Base-by-base conservation (phyloP, 2,113 vertebrate genomes). In the Ploceus nigricollis region DNA sequence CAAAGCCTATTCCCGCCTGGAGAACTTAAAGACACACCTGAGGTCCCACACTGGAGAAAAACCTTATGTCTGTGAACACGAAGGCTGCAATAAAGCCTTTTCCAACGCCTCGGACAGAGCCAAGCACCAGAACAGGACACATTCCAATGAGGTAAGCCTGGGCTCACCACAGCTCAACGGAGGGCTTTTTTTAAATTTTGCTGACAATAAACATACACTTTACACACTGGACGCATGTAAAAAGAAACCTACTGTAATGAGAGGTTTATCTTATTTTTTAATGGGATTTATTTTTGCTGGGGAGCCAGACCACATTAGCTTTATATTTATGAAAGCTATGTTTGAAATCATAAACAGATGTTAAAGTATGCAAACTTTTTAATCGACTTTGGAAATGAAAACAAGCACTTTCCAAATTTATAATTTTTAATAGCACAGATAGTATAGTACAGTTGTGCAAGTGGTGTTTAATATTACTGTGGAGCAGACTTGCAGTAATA, bases 101-200 rank as follows among this genome's bases (percentile, higher is more conserved):
- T 99, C 99, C 96, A 99, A 99, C 3, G 99, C 99, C 88, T 99
- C 99, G 0, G 99, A 99, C 97, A 97, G 99, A 15, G 99, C 99
- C 95, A 99, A 99, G 97, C 99, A 99, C 97, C 99, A 99, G 98
- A 99, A 99, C 98, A 98, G 99, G 93, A 99, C 99, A 6, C 99
- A 99, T 97, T 99, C 99, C 70, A 99, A 99, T 6, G 99, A 99
- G 99, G 99, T 99, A 98, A 81, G 81, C 47, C 5, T 76, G 61
- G 69, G 37, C 83, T 95, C 82, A 75, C 91, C 39, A 0, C 84
- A 88, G 77, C 57, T 81, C 71, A 89, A n/a, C 0, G 1, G 71
- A 96, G 85, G 51, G 42, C 27, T 86, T 78, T 61, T 92, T 92
- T 71, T 8, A 23, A 25, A 83, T 88, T 94, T 80, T 95, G 89